Conservation (phyloP, 2,888 invertebrate genomes). For the Drosophila yooni region DNA sequence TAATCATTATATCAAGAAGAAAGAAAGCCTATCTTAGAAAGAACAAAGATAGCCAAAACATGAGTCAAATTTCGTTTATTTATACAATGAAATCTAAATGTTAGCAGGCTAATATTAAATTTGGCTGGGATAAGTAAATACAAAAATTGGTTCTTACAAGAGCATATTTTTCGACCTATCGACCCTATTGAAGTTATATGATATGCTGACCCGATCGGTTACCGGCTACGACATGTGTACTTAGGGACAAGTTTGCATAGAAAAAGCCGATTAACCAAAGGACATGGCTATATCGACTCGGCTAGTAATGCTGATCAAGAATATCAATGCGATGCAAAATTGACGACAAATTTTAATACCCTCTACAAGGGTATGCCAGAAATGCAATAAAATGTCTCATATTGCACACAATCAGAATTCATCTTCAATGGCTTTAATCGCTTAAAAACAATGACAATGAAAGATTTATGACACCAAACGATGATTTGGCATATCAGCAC, state of each 20-base stretch:
- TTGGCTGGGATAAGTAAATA: too few species aligned
- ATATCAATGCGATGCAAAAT: not conserved
- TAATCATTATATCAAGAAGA: not conserved
- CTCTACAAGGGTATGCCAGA: not conserved
- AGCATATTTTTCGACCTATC: too few species aligned
- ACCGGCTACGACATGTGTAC: too few species aligned
- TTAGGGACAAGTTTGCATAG: too few species aligned
- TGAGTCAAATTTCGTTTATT: not conserved
- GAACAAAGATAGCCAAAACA: not conserved
- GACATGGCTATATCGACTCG: not conserved
- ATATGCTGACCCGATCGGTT: not conserved
- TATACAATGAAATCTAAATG: not conserved
- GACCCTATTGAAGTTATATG: not conserved
- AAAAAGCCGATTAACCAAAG: not conserved
- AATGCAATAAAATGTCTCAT: slow-evolving; percentile 5
- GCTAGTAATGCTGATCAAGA: not conserved
- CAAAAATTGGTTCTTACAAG: too few species aligned
- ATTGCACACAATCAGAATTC: not conserved
- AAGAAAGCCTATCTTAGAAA: not conserved
- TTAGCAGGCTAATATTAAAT: too few species aligned
- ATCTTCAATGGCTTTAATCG: not conserved
- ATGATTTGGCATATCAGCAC: slow-evolving; percentile 42
- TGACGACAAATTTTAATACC: not conserved
- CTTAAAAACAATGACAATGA: slow-evolving; percentile 34
- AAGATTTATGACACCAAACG: slow-evolving; percentile 27